A percentile compares a stretch with the other conserved stretches of the same genome.
Conservation (phyloP, 64 coral and sea anemone species). For the Anthopleura sola region DNA sequence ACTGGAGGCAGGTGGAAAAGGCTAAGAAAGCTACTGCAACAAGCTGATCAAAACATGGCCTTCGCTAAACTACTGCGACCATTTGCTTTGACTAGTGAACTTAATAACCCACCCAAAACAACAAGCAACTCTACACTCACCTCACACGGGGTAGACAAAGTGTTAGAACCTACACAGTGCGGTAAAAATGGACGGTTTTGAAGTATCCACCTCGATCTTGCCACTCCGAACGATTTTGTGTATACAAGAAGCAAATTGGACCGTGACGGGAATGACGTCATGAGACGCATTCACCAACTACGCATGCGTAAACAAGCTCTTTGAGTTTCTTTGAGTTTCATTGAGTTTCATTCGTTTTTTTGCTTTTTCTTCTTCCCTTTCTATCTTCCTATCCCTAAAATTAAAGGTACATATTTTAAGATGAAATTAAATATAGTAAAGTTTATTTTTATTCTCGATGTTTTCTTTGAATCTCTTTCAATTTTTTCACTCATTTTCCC, state of each 20-base stretch:
- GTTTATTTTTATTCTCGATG: too few species aligned
- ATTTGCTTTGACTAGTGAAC: constrained; percentile 10
- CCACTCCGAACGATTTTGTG: constrained; percentile 24
- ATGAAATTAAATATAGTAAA: too few species aligned
- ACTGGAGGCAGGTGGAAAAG: constrained; percentile 12
- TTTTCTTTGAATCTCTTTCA: too few species aligned
- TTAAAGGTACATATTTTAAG: too few species aligned
- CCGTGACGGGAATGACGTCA: constrained; percentile 16
- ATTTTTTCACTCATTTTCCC: too few species aligned
- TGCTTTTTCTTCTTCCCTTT: neutral
- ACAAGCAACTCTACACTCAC: constrained; percentile 6
- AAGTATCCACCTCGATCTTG: constrained; percentile 15
- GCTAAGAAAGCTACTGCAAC: neutral
- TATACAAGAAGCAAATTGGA: constrained; percentile 33
- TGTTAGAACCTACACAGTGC: constrained; percentile 25
- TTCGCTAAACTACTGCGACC: constrained; percentile 1
- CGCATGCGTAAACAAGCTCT: constrained; percentile 14
- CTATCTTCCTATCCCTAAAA: neutral
- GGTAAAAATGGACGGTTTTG: constrained; percentile 19
- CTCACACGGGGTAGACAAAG: constrained; percentile 28
- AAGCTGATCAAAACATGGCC: neutral
- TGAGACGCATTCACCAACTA: neutral
- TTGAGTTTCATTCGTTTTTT: neutral
- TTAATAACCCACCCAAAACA: neutral
- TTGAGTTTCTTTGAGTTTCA: too few species aligned